Base-by-base conservation (phyloP, 2,113 vertebrate genomes). In the Lutjanus erythropterus region DNA sequence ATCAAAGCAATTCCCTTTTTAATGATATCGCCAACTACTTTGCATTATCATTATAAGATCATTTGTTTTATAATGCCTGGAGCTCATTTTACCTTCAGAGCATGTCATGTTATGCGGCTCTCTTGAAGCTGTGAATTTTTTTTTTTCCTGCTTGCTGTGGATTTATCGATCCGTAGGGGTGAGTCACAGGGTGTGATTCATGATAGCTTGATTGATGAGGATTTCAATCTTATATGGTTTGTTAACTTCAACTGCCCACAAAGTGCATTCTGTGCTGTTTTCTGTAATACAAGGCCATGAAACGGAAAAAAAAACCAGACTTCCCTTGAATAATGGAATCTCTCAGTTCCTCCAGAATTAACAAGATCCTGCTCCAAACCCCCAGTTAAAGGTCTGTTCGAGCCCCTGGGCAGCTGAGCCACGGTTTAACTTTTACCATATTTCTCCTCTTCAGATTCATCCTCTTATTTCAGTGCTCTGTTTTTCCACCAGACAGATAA, bases 131-230 rank as follows among this genome's bases (percentile, higher is more conserved):
- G 86, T 81, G 79, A 77, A 31, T 85, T 69, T 61, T 60, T 56
- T 59, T 64, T 47, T 21, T 23, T 56, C 47, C 71, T 74, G 84
- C 87, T 90, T 86, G 88, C 89, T 89, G 88, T 93, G 93, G 89
- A 92, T 94, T 92, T 94, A 95, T 93, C 88, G 93, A 95, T 95
- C 91, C 75, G 62, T 65, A 81, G 89, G 92, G 92, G 93, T 91
- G 92, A 93, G 88, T 93, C 92, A 92, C 86, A 88, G 92, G 90
- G 86, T 92, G 92, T 95, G 93, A 94, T 94, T 94, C 93, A 94
- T 93, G 92, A 93, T 92, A 85, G 89, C 88, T 91, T 93, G 92
- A 94, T 94, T 94, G 93, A 95, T 95, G 94, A 93, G 92, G 92
- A 94, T 91, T 93, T 93, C 89, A 91, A 94, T 92, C 92, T 90